Conservation (phyloP, 2,797 vertebrate species). For the Lateolabrax maculatus region DNA sequence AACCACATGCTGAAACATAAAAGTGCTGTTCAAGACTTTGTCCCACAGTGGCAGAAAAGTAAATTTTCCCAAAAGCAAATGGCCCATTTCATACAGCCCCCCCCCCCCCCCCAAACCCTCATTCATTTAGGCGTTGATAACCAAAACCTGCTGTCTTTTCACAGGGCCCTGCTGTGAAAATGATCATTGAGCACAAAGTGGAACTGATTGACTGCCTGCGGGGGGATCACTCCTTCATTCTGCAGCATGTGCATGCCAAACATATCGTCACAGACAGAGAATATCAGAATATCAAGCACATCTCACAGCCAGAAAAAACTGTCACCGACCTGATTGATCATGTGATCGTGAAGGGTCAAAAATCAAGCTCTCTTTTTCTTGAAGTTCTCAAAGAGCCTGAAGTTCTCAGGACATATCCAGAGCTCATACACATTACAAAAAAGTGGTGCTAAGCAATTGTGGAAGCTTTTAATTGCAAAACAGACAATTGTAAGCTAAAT, state of each 20-base stretch:
- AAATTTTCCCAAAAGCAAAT: neutral
- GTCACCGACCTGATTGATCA: constrained; percentile 8
- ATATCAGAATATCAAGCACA: neutral
- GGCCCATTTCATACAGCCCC: neutral
- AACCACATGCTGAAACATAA: no score
- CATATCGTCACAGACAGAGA: neutral
- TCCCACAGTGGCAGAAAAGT: no score
- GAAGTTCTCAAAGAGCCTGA: constrained; percentile 1
- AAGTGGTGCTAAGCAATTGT: neutral
- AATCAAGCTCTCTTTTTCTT: constrained; percentile 11
- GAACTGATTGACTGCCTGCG: constrained; percentile 25
- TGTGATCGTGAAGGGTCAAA: neutral
- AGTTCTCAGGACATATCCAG: neutral
- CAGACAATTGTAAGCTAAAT: neutral
- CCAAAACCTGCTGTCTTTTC: neutral
- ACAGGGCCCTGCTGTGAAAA: constrained; percentile 12
- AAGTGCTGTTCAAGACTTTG: no score
- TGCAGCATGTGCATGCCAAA: constrained; percentile 12
- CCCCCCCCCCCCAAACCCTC: neutral
- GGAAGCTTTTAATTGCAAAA: neutral
- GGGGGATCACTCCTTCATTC: neutral
- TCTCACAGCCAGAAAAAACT: neutral
- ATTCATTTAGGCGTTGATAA: neutral
- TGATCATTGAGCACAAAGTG: constrained; percentile 8
- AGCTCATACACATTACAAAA: neutral